Conservation (phyloP, 2,888 invertebrate genomes). For the Cephus spinipes region DNA sequence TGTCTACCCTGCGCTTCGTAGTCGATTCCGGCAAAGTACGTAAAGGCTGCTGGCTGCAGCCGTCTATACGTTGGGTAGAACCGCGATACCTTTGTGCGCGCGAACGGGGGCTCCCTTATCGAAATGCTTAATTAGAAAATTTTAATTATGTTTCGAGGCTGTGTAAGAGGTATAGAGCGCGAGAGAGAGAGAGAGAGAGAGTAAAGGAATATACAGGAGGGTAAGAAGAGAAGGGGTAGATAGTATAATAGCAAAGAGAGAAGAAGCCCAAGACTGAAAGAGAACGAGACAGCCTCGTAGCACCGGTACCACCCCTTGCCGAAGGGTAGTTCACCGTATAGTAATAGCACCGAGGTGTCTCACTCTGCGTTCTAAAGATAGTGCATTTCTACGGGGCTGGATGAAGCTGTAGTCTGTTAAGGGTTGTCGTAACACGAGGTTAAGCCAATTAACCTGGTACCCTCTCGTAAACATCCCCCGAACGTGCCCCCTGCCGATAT, state of each 20-base stretch:
- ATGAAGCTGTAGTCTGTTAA: constrained; percentile 13
- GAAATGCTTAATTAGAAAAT: constrained; percentile 67
- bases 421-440: constrained; percentile 8
- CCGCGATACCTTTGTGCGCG: neutral
- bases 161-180: constrained; percentile 17
- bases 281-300: no score
- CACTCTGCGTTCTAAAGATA: constrained; percentile 31
- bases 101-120: constrained; percentile 51
- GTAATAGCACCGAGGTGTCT: neutral
- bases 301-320: no score
- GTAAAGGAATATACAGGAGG: constrained; percentile 17
- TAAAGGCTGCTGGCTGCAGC: no score
- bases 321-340: neutral
- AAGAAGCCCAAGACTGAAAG: no score
- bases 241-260: no score
- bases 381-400: constrained; percentile 28
- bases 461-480: constrained; percentile 23
- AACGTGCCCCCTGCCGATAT: constrained; percentile 31
- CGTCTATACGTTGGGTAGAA: neutral
- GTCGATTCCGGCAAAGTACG: no score
- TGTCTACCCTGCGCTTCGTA: no score
- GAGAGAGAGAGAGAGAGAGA: constrained; percentile 8
- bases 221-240: constrained; percentile 12
- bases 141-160: constrained; percentile 65
- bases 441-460: constrained; percentile 48